Base-by-base conservation (phyloP, 37 sponge, comb jelly and placozoan species). In the Tethya wilhelma region DNA sequence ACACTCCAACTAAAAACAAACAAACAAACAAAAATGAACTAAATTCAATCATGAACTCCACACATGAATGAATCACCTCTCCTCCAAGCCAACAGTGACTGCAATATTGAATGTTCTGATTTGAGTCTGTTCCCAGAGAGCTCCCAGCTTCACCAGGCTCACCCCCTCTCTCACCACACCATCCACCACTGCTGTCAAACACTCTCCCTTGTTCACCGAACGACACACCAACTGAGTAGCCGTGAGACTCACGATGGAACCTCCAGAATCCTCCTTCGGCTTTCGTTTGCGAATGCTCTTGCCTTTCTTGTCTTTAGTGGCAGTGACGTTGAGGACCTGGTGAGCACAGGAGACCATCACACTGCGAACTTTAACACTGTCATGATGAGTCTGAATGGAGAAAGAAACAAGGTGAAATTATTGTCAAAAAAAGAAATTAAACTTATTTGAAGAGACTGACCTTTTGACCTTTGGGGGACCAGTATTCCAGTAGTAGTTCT, bases 321-420 rank as follows among this genome's bases (percentile, higher is more conserved):
- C 75, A 6, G 88, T 88, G 46, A 88, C 73, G 71, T 75, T 88
- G 40, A 88, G 78, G 19, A 69, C 39, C 26, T 75, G 77, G 25
- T 79, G 78, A 30, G 67, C 64, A 44, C 67, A 69, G 33, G 88
- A 69, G 0, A 75, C 88, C 57, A 81, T 76, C n/a, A 88, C 83
- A 81, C 88, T 75, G 20, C 88, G 76, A 22, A 88, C 88, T 65
- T 88, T 88, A 53, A 88, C 53, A 45, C 46, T 82, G 32, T 23
- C 74, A 46, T 82, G 74, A 49, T 46, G 67, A 12, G 55, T 6
- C 75, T 75, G 60, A 31, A 41, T n/a, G 59, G 2, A 58, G 59
- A 36, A 26, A 32, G 25, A 36, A 26, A 57, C 2, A 38, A 34
- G 5, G n/a, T n/a, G n/a, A n/a, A n/a, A n/a, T n/a, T n/a, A 62